These are phyloP conservation scores for Brachycybe producta DNA, from an alignment of 2,888 invertebrate species.

Conservation along the genomic window DNA sequence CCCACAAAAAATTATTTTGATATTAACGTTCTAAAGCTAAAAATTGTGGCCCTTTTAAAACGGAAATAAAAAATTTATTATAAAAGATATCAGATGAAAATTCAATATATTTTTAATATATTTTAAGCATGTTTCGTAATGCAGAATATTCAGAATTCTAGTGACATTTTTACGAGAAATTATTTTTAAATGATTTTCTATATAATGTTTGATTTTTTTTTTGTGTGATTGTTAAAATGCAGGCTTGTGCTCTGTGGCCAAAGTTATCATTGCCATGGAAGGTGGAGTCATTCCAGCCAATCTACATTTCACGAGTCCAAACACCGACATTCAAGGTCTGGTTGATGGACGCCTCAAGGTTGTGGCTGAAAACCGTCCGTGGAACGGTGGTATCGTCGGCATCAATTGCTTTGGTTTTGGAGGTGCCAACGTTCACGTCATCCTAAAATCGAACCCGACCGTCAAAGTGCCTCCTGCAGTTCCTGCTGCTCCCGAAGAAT, in stretches of 20 bases:
- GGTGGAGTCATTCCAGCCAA: constrained; percentile 76
- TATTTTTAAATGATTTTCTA: not conserved
- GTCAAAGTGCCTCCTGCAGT: constrained; percentile 37
- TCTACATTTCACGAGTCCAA: constrained; percentile 74
- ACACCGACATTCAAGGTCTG: constrained; percentile 81
- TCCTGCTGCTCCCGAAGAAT: constrained; percentile 40
- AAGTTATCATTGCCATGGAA: constrained; percentile 87
- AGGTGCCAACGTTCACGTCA: constrained; percentile 86
- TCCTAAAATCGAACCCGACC: constrained; percentile 65
- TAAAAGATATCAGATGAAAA: too few relatives aligned
- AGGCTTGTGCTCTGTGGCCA: constrained; percentile 80
- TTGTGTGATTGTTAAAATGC: constrained; percentile 15
- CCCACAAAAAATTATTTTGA: too few relatives aligned
- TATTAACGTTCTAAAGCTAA: too few relatives aligned
- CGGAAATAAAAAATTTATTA: too few relatives aligned
- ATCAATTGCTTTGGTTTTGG: constrained; percentile 98
- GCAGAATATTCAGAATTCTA: constrained; percentile 1
- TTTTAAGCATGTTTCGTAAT: too few relatives aligned
- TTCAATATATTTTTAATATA: too few relatives aligned
- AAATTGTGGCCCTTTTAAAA: too few relatives aligned
- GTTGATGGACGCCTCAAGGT: constrained; percentile 78
- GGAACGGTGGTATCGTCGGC: constrained; percentile 82
- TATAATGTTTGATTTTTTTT: not conserved
- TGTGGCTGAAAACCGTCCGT: constrained; percentile 64
- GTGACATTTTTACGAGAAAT: not conserved